Evolutionary conservation across 1,140 invertebrate species (phyloP).

Genomic region (Probaryconus sp.): DNA sequence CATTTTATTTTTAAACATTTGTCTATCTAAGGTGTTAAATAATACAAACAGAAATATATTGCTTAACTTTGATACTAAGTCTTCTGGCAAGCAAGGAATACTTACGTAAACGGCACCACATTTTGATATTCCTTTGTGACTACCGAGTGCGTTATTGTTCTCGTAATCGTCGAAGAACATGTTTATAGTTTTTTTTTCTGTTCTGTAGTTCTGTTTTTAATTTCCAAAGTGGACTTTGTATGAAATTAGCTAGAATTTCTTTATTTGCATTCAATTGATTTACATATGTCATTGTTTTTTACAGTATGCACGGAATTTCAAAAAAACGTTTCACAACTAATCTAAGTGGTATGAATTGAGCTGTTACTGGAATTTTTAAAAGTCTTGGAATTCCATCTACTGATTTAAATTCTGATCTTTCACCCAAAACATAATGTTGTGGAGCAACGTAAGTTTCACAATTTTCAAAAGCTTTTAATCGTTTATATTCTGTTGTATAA

Average conservation of each 20-base stretch:
- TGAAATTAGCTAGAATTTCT: slow-evolving; percentile 42
- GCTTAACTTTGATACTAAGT: slow-evolving; percentile 7
- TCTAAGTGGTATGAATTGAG: slow-evolving; percentile 7
- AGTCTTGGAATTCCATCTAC: slow-evolving; percentile 5
- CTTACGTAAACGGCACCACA: slow-evolving; percentile 48
- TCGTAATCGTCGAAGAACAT: slow-evolving; percentile 51
- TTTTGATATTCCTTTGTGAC: slow-evolving; percentile 55
- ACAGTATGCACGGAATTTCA: slow-evolving; percentile 21
- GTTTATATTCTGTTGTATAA: slow-evolving; percentile 23
- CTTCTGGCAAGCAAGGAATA: slow-evolving; percentile 10
- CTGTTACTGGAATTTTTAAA: slow-evolving; percentile 6
- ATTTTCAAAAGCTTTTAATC: slow-evolving; percentile 12
- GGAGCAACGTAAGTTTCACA: slow-evolving; percentile 9
- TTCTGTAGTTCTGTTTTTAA: slow-evolving; percentile 3
- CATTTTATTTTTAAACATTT: slow-evolving; percentile 17
- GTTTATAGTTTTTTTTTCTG: slow-evolving; percentile 49
- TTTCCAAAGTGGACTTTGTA: slow-evolving; percentile 61
- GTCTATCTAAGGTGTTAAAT: slow-evolving; percentile 9
- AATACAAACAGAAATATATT: slow-evolving; percentile 10
- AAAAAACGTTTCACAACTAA: slow-evolving; percentile 9
- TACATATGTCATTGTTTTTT: slow-evolving; percentile 10
- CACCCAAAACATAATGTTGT: no score
- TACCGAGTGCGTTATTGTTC: slow-evolving; percentile 38
- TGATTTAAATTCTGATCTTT: slow-evolving; percentile 1
- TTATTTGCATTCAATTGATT: slow-evolving; percentile 24